Percentiles rank a stretch among this genome's conserved stretches.
Evolutionary conservation across 2,113 vertebrate genomes (phyloP).

Genomic region (Ursus arctos): DNA sequence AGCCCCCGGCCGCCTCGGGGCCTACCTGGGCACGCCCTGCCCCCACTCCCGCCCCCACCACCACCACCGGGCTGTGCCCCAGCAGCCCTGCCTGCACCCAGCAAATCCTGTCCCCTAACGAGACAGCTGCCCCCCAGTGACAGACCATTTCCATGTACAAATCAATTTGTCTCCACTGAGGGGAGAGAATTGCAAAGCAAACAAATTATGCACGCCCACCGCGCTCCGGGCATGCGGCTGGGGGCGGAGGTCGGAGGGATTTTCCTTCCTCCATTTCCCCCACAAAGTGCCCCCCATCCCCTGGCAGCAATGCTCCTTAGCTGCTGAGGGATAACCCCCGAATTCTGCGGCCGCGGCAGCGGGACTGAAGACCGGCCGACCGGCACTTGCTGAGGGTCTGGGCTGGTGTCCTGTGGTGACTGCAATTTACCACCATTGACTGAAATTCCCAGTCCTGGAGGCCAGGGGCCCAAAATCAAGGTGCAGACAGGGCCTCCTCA

Average conservation of each 20-base stretch:
- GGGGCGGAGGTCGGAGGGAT: constrained; percentile 84
- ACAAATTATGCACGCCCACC: constrained; percentile 96
- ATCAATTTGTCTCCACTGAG: constrained; percentile 98
- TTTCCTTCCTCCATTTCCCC: constrained; percentile 74
- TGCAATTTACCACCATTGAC: accelerated
- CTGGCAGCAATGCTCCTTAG: constrained; percentile 15
- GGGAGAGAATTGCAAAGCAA: constrained; percentile 99
- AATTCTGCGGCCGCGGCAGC: not conserved
- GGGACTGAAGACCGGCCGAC: accelerated
- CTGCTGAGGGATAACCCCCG: not conserved
- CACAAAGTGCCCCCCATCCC: constrained; percentile 66
- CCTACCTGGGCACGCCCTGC: not conserved
- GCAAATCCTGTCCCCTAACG: constrained; percentile 79
- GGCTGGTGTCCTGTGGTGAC: accelerated
- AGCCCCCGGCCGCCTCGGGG: not conserved
- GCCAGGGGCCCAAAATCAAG: too few relatives aligned
- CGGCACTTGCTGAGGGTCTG: accelerated
- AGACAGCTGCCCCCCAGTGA: constrained; percentile 83
- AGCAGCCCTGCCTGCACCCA: constrained; percentile 23
- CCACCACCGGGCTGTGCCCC: accelerated
- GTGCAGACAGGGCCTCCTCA: accelerated
- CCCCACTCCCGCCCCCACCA: not conserved
- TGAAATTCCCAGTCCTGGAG: not conserved
- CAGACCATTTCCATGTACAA: constrained; percentile 91
- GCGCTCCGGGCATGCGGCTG: constrained; percentile 91